Evolutionary conservation across 2,113 vertebrate species (phyloP), one percentile per base, ranked within the genome.

Genomic region (Amphilophus citrinellus): DNA sequence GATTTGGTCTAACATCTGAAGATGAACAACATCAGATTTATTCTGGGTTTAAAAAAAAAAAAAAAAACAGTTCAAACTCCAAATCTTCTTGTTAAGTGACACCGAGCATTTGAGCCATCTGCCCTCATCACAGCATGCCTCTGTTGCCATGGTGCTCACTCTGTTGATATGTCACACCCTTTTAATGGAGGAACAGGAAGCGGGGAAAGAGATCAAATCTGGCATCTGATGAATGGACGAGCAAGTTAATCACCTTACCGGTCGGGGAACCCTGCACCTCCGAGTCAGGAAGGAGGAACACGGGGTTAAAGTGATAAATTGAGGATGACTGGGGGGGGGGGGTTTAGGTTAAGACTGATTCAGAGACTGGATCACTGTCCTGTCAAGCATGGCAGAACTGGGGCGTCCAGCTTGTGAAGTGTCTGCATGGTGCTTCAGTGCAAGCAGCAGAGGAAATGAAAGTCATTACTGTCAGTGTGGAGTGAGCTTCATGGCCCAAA

Each of bases 401-500:
- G 73, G 91, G 88, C 77, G 86, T 94, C 90, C 82, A 66, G 79
- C 87, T 85, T 91, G 87, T 91, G 86, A 92, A 93, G 84, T 87
- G 90, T 85, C 90, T 89, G 94, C 89, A 61, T 83, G 85, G 87
- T 79, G 89, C 86, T 87, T 79, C 79, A 62, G 85, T 62, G 77
- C 14, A 65, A 92, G 90, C 80, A 18, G 92, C 82, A 77, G 84
- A 94, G 92, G 93, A 96, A 94, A 93, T 94, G 90, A 94, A 95
- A 94, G 92, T 95, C 90, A 95, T 96, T 96, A 94, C 93, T 93
- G 92, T 92, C 93, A 88, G 92, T 86, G 92, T 88, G 90, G 88
- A 94, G 92, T 91, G 92, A 93, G 94, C 92, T 95, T 95, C 94
- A 95, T 94, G 95, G 93, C 90, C 90, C 93, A 94, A 96, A 96